Conservation (phyloP, 2,113 vertebrate genomes). For the Lycaon pictus region DNA sequence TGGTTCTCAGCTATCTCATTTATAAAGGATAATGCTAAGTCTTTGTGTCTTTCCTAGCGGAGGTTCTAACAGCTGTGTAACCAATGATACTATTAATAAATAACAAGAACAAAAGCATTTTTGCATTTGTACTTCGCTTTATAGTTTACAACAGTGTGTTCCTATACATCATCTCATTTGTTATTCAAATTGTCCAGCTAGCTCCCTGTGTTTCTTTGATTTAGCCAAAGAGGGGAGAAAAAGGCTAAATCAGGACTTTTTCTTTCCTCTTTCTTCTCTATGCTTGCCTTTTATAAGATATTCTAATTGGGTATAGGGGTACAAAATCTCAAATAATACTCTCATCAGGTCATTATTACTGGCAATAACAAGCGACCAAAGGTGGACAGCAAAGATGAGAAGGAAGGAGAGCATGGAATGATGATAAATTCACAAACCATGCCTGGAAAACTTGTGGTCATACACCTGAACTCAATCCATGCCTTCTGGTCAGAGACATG, state of each 20-base stretch:
- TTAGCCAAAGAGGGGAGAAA: neutral
- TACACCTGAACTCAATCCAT: neutral
- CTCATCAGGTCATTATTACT: neutral
- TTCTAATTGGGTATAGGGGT: neutral
- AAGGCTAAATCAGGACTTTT: neutral
- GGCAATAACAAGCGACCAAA: neutral
- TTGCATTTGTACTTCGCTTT: slow-evolving; percentile 4
- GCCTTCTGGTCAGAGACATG: neutral
- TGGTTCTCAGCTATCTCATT: slow-evolving; percentile 3
- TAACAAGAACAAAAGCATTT: slow-evolving; percentile 29
- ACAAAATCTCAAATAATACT: neutral
- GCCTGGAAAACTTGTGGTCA: neutral
- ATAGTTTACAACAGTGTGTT: neutral
- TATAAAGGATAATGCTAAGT: slow-evolving; percentile 30
- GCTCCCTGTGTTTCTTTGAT: neutral
- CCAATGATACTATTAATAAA: slow-evolving; percentile 47
- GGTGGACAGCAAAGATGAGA: neutral
- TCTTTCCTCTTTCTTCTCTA: neutral
- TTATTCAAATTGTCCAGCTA: slow-evolving; percentile 9
- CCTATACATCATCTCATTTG: neutral
- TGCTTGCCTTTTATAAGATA: neutral
- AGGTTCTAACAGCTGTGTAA: neutral
- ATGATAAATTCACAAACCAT: neutral
- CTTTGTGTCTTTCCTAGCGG: neutral
- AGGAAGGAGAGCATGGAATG: neutral